Conservation (phyloP, 2,113 vertebrate species). For the Myotis lucifugus region DNA sequence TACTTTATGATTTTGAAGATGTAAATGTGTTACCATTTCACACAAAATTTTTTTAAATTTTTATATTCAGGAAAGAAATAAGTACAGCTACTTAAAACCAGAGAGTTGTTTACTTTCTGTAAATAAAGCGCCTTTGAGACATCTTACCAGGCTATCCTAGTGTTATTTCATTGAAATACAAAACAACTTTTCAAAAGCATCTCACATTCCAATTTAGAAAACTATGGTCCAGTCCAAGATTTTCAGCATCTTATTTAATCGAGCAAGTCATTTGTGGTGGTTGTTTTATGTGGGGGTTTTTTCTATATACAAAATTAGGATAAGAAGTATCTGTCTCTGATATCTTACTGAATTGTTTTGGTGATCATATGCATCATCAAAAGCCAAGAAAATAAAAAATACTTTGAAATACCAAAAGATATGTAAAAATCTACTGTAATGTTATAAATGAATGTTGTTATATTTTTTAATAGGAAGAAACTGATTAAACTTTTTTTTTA, state of each 20-base stretch:
- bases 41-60: neutral
- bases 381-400: slow-evolving; percentile 14
- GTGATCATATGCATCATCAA: neutral
- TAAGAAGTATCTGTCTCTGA: neutral
- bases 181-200: slow-evolving; percentile 15
- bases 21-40: neutral
- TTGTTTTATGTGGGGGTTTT: neutral
- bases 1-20: slow-evolving; percentile 47
- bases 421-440: neutral
- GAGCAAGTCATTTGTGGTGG: neutral
- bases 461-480: slow-evolving; percentile 49
- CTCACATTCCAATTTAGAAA: neutral
- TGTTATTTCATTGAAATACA: slow-evolving; percentile 41
- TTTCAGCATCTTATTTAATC: slow-evolving; percentile 14
- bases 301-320: neutral
- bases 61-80: neutral
- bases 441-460: neutral
- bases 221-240: neutral
- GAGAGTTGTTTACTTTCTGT: slow-evolving; percentile 34
- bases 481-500: slow-evolving; percentile 45
- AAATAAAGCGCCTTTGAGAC: slow-evolving; percentile 20
- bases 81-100: neutral
- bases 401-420: slow-evolving; percentile 43
- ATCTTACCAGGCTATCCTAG: neutral
- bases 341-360: neutral